Percentiles rank a stretch among this genome's conserved stretches.
These are phyloP conservation scores for Parapristionchus giblindavisi DNA, from an alignment of 2,888 invertebrate genomes.

Conservation along the genomic window DNA sequence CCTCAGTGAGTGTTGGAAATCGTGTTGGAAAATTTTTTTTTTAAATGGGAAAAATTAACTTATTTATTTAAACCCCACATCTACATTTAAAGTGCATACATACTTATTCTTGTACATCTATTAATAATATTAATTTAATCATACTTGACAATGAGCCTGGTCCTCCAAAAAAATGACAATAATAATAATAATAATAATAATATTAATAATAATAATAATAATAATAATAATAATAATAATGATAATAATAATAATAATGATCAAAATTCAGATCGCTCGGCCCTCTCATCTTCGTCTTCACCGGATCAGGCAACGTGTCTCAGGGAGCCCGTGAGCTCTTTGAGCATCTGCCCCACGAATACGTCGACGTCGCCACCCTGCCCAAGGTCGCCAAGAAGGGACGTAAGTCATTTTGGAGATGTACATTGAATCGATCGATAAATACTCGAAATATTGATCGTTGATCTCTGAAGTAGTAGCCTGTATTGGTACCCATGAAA, in stretches of 20 bases:
- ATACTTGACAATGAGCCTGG: too few relatives aligned
- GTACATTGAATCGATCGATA: background rate
- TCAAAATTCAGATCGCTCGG: conserved; percentile 82
- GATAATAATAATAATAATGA: too few relatives aligned
- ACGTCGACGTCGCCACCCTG: conserved; percentile 92
- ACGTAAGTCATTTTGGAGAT: conserved; percentile 78
- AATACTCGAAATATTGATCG: background rate
- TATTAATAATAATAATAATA: too few relatives aligned
- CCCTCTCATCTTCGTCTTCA: conserved; percentile 95
- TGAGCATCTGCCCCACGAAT: conserved; percentile 95
- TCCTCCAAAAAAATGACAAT: too few relatives aligned
- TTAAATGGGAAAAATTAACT: background rate
- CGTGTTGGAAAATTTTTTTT: background rate
- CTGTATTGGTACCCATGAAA: too few relatives aligned
- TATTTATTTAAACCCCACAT: too few relatives aligned
- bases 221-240: too few relatives aligned
- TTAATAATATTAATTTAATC: too few relatives aligned
- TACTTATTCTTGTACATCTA: too few relatives aligned
- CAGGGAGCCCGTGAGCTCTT: conserved; percentile 81
- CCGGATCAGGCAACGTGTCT: conserved; percentile 96
- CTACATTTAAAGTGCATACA: too few relatives aligned
- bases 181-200: too few relatives aligned
- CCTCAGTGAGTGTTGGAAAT: conserved; percentile 78
- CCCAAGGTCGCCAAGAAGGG: conserved; percentile 96
- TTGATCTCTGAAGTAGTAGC: too few relatives aligned